These are phyloP conservation scores for Papilio protenor DNA, from an alignment of 2,888 invertebrate species.

Conservation along the genomic window DNA sequence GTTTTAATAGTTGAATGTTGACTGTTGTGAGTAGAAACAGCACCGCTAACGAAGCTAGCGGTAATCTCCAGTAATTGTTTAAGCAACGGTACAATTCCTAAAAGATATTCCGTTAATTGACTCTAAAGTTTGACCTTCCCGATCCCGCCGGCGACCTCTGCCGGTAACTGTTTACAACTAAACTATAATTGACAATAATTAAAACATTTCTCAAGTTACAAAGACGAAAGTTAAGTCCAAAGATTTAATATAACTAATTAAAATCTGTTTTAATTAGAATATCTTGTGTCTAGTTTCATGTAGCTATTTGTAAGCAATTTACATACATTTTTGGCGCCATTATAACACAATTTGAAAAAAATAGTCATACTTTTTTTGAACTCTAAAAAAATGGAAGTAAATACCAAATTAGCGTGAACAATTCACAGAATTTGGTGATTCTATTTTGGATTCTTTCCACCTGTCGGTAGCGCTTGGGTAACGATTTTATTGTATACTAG, in stretches of 20 bases:
- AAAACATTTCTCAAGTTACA: neutral
- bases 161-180: conserved; percentile 23
- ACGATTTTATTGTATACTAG: no score
- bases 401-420: no score
- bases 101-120: conserved; percentile 44
- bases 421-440: no score
- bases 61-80: conserved; percentile 37
- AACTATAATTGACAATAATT: neutral
- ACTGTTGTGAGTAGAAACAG: conserved; percentile 26
- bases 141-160: conserved; percentile 32
- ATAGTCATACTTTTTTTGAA: no score
- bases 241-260: neutral
- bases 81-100: conserved; percentile 33
- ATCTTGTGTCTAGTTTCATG: no score
- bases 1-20: neutral
- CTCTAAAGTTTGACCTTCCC: conserved; percentile 45
- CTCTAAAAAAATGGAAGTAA: no score
- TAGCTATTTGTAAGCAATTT: no score
- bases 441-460: no score
- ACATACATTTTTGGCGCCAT: no score
- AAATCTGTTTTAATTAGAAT: no score
- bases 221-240: neutral
- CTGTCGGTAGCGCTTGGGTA: no score
- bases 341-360: no score
- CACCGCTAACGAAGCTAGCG: conserved; percentile 21